Percentiles rank a stretch among this genome's conserved stretches.
Conservation (phyloP, 1,140 invertebrate species). For the Drosophila auraria region DNA sequence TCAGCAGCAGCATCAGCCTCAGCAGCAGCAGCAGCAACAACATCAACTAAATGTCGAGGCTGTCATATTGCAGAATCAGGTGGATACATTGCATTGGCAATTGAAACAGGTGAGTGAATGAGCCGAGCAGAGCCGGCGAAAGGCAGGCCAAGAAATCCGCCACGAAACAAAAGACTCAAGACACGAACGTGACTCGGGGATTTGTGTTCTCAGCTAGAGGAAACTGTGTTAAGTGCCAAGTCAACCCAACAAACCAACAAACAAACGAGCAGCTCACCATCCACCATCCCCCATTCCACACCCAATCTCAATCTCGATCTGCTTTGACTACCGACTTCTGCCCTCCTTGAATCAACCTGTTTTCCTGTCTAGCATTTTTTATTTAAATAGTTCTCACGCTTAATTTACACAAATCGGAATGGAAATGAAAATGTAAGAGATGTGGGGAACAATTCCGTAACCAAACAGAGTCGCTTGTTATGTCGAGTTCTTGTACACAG, state of each 20-base stretch:
- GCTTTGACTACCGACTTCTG: conserved; percentile 29
- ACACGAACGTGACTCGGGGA: conserved; percentile 60
- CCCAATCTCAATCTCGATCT: conserved; percentile 27
- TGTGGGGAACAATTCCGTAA: conserved; percentile 27
- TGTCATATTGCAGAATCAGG: conserved; percentile 90
- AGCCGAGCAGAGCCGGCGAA: conserved; percentile 7
- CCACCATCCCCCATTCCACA: conserved; percentile 10
- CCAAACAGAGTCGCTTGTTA: conserved; percentile 16
- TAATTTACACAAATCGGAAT: conserved; percentile 66
- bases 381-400: conserved; percentile 71
- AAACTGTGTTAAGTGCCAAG: conserved; percentile 42
- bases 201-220: conserved; percentile 29
- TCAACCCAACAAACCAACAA: conserved; percentile 7
- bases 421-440: conserved; percentile 51
- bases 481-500: conserved; percentile 18
- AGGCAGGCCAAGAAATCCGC: conserved; percentile 6
- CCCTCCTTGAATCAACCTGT: conserved; percentile 44
- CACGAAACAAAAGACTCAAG: conserved; percentile 69
- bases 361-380: conserved; percentile 36
- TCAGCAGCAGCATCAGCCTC: conserved; percentile 6
- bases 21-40: conserved; percentile 36
- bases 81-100: conserved; percentile 92
- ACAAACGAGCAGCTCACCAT: background rate
- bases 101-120: conserved; percentile 89
- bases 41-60: conserved; percentile 87